Base-by-base conservation (phyloP, 2,888 invertebrate species). In the Apotomis capreana region DNA sequence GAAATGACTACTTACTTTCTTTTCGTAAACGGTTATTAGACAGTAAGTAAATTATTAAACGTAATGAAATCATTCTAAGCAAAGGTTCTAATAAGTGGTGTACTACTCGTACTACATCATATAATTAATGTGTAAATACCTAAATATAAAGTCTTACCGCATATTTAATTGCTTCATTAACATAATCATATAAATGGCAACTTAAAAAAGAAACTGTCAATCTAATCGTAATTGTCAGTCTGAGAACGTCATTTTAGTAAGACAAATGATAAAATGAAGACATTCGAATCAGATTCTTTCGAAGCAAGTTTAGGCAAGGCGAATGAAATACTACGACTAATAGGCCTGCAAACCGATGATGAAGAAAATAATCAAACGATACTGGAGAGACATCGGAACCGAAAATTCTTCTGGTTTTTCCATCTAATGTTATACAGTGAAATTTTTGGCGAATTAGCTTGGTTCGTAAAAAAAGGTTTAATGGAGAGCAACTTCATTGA, bases 321-420 rank as follows among this genome's bases (percentile, higher is more conserved):
- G 8, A 58, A 71, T 44, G 5, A 13, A 57, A 55, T 70, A 61
- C 62, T 76, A 40, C 74, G 36, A 62, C 8, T 80, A 8, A 73
- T 79, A 9, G 85, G 82, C 2, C 70, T 84, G 67, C 74, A 76
- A 68, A 76, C 82, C 51, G 78, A 80, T 57, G 72, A 68, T 8
- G 70, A 78, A 36, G 81, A 83, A 74, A 68, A 57, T n/a, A 69
- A 80, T 15, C 77, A 76, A 60, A 80, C 54, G 8, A 60, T 76
- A 5, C 0, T 76, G 3, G 63, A 80, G 60, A 78, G 81, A 49
- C 36, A 84, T 5, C 70, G 69, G 36, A 76, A 73, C 37, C 78
- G 82, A 3, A 79, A 79, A 76, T 76, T 80, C 5, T 84, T 76
- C 59, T 73, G 73, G 0, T 65, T 70, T 37, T 60, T 81, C n/a